phyloP scores from a whole-genome alignment of 2,888 invertebrate species.

The Caenorhabditis angaria region DNA sequence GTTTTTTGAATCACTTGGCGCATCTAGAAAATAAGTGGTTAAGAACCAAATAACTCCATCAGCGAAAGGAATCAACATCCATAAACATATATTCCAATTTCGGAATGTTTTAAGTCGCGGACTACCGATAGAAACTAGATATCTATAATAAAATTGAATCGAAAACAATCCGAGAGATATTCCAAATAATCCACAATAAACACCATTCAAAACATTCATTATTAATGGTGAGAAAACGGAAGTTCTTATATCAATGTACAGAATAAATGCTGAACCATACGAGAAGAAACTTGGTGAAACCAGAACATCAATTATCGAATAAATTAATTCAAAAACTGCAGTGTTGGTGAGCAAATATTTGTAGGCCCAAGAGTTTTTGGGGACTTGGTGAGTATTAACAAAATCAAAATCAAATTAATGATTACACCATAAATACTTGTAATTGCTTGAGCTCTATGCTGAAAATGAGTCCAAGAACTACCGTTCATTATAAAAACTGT shows the following conservation, averaged over 20 bases:
- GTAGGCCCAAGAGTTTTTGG: conserved; percentile 21
- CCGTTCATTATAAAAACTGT: too few species aligned
- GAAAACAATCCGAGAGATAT: neutral
- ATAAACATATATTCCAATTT: conserved; percentile 10
- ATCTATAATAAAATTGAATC: neutral
- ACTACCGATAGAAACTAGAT: neutral
- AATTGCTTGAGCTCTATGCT: too few species aligned
- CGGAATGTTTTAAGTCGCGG: conserved; percentile 8
- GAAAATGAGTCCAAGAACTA: too few species aligned
- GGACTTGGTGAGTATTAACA: conserved; percentile 2
- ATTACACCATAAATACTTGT: too few species aligned
- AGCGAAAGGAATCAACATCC: conserved; percentile 20
- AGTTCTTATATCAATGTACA: neutral
- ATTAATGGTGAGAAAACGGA: neutral
- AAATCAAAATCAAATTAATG: neutral
- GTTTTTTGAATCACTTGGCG: conserved; percentile 11
- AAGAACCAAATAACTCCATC: conserved; percentile 16
- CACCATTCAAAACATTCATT: neutral
- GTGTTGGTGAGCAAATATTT: conserved; percentile 30
- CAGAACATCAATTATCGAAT: conserved; percentile 21
- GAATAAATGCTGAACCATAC: neutral
- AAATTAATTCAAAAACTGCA: conserved; percentile 17
- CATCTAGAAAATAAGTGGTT: conserved; percentile 10
- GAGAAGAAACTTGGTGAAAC: conserved; percentile 10
- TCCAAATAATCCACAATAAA: neutral